Conservation (phyloP, 2,797 vertebrate genomes). For the Gallirallus australis region DNA sequence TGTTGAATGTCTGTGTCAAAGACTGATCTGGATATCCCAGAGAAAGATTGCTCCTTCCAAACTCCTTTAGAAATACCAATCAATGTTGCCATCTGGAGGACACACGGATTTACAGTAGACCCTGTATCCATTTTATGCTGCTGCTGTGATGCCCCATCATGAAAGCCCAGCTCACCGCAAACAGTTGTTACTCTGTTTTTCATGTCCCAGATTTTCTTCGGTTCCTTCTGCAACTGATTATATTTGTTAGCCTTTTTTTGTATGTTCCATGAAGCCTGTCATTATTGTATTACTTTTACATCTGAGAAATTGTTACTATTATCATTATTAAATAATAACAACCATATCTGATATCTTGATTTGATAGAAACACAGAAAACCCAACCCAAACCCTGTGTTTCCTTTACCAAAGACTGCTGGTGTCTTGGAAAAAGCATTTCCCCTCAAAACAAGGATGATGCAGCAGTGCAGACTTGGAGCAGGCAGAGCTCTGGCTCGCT, state of each 20-base stretch:
- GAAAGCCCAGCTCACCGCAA: constrained; percentile 68
- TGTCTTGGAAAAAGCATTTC: neutral
- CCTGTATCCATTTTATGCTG: constrained; percentile 57
- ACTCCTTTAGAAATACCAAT: constrained; percentile 62
- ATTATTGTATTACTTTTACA: constrained; percentile 70
- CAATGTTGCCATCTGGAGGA: constrained; percentile 77
- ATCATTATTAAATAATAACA: constrained; percentile 68
- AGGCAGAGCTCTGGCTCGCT: neutral
- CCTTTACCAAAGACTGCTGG: constrained; percentile 16
- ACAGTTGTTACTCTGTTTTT: constrained; percentile 68
- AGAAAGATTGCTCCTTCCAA: constrained; percentile 3
- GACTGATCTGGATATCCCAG: neutral
- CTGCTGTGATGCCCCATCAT: constrained; percentile 57
- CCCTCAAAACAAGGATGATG: neutral
- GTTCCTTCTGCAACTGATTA: constrained; percentile 68
- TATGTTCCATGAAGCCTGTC: constrained; percentile 21
- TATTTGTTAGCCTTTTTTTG: constrained; percentile 55
- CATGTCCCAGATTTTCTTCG: constrained; percentile 56
- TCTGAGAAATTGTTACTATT: constrained; percentile 65
- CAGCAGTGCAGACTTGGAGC: accelerated
- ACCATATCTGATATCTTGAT: constrained; percentile 38
- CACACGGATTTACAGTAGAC: constrained; percentile 64
- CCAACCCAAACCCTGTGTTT: neutral
- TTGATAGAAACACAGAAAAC: neutral
- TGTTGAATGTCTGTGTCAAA: neutral